Evolutionary conservation across 1,140 invertebrate species (phyloP).

Genomic region (Aplysia californica): DNA sequence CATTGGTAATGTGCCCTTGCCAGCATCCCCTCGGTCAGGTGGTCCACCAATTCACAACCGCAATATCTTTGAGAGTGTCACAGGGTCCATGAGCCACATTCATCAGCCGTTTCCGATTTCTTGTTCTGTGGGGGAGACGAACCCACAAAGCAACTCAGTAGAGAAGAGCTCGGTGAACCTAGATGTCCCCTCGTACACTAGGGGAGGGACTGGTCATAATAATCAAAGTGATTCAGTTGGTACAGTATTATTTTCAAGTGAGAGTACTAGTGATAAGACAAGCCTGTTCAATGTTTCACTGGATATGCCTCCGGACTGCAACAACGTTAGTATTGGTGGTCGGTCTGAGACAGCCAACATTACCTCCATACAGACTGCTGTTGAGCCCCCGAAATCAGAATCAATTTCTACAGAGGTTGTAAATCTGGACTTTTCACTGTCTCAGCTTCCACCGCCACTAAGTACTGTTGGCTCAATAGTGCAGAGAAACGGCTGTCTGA

Average conservation of each 20-base stretch:
- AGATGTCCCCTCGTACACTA: neutral
- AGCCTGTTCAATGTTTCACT: too few relatives aligned
- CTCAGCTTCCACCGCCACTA: neutral
- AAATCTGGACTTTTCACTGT: neutral
- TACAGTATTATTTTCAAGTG: neutral
- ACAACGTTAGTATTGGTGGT: too few relatives aligned
- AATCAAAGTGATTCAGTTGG: neutral
- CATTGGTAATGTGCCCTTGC: neutral
- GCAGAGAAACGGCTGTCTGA: neutral
- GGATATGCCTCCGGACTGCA: too few relatives aligned
- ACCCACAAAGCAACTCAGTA: neutral
- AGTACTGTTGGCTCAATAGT: neutral
- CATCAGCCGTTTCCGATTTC: too few relatives aligned
- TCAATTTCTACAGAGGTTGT: conserved; percentile 5
- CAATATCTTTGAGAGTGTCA: conserved; percentile 27
- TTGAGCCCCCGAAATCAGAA: neutral
- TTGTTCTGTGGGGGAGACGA: too few relatives aligned
- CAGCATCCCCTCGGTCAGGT: neutral
- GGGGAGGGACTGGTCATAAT: neutral
- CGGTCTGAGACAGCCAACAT: neutral
- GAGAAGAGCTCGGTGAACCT: neutral
- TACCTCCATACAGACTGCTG: neutral
- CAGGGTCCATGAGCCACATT: neutral
- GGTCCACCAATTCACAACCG: neutral
- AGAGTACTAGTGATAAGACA: too few relatives aligned